Evolutionary conservation across 30 jellyfish, hydroid and myxozoan species (phyloP).

Genomic region (Phacellophora camtschatica): DNA sequence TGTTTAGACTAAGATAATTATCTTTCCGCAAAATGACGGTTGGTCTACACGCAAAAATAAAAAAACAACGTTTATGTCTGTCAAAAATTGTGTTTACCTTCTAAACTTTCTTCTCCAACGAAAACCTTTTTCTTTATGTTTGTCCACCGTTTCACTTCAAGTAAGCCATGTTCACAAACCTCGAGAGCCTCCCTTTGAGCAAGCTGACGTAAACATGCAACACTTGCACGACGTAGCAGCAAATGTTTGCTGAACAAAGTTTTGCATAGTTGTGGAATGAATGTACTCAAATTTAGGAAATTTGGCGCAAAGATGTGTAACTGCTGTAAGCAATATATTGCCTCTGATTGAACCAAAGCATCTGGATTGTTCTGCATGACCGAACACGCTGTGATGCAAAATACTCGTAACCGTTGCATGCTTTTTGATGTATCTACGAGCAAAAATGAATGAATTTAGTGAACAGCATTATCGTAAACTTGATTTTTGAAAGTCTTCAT

Average conservation of each 20-base stretch:
- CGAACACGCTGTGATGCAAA: conserved; percentile 94
- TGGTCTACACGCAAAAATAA: too few relatives aligned
- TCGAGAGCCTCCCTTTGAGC: conserved; percentile 97
- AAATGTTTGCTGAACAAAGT: conserved; percentile 85
- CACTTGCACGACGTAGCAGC: conserved; percentile 95
- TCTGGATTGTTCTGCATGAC: conserved; percentile 98
- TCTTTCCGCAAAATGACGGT: too few relatives aligned
- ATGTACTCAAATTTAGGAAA: conserved; percentile 72
- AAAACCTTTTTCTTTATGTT: conserved; percentile 70
- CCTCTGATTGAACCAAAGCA: conserved; percentile 98
- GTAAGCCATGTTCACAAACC: conserved; percentile 77
- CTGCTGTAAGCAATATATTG: conserved; percentile 89
- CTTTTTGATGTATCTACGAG: conserved; percentile 76
- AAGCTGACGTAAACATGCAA: conserved; percentile 92
- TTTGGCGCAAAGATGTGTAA: conserved; percentile 96
- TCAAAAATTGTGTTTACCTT: conserved; percentile 43
- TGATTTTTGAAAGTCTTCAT: too few relatives aligned
- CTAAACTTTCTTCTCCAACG: conserved; percentile 85
- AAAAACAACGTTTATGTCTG: not conserved
- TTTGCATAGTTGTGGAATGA: conserved; percentile 85
- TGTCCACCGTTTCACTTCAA: conserved; percentile 66
- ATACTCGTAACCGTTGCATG: conserved; percentile 82
- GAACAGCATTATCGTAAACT: too few relatives aligned
- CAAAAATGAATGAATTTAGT: too few relatives aligned
- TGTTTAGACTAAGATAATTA: too few relatives aligned